A percentile compares a stretch with the other conserved stretches of the same genome.
phyloP scores from a whole-genome alignment of 2,113 vertebrate genomes.

The Spilogale gracilis region DNA sequence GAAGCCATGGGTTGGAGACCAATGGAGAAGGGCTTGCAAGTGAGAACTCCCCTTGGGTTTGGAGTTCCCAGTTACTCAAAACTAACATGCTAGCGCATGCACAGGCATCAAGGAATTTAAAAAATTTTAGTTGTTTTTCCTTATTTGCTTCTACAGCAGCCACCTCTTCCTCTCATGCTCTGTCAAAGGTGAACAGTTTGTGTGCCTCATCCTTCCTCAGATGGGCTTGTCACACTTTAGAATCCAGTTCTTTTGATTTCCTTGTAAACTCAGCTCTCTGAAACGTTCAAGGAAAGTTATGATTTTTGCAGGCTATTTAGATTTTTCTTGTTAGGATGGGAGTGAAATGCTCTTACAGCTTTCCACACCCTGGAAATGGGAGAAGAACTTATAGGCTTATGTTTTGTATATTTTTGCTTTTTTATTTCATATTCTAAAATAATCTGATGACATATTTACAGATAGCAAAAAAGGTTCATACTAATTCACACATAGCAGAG shows the following conservation, averaged over 20 bases:
- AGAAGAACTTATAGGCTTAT: background rate
- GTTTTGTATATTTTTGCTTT: background rate
- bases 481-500: conserved; percentile 13
- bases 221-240: background rate
- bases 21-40: background rate
- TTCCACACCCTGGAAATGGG: background rate
- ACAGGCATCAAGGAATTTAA: background rate
- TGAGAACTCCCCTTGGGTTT: background rate
- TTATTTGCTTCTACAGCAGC: background rate
- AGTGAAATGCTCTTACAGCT: background rate
- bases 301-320: background rate
- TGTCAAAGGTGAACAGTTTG: background rate
- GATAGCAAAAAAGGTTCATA: background rate
- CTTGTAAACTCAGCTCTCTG: background rate
- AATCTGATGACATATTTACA: background rate
- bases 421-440: background rate
- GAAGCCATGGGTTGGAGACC: background rate
- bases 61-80: background rate
- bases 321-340: background rate
- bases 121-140: background rate
- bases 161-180: background rate
- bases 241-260: background rate
- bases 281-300: background rate
- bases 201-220: background rate
- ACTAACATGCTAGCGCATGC: background rate